Evolutionary conservation across 2,113 vertebrate genomes (phyloP), one percentile per base, ranked within the genome.

Genomic region (Variabilichromis moorii): DNA sequence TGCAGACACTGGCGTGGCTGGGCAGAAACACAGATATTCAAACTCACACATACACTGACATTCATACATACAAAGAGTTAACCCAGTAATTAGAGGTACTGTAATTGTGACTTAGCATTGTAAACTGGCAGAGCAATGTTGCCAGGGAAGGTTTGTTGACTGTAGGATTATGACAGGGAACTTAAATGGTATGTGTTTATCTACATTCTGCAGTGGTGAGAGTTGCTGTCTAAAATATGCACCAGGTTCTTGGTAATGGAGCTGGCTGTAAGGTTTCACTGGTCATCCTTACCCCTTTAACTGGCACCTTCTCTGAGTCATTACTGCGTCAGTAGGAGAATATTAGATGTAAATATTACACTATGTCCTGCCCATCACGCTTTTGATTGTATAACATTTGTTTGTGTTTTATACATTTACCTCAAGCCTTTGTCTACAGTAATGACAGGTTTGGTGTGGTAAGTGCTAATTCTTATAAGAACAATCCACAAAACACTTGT

Each of bases 101-200:
- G 90, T 93, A 94, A 95, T 95, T 94, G 91, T 84, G 92, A 93
- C 94, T 85, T 94, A 85, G 91, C 91, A 87, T 91, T 92, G 90
- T 93, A 93, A 93, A 95, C 86, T 84, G 85, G 79, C 68, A 19
- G 88, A 33, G 83, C 94, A 68, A 68, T 86, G 91, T 95, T 94
- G 89, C 95, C 94, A 93, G 84, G 93, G 91, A 94, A 94, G 92
- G 87, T 91, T 90, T 94, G 92, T 94, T 94, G 92, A 95, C 93
- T 93, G 84, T 90, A 80, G 79, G 85, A 91, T 93, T 94, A 93
- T 94, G 89, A 92, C 86, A 90, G 91, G 86, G 91, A 93, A 91
- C 83, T 57, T 91, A 94, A 93, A 95, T 86, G 91, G 90, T 83
- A 93, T 95, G 93, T 95, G 92, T 95, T 95, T 95, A 92, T 93